Evolutionary conservation across 35 echinoderm and acorn worm genomes (phyloP).

Genomic region (Diadema setosum): DNA sequence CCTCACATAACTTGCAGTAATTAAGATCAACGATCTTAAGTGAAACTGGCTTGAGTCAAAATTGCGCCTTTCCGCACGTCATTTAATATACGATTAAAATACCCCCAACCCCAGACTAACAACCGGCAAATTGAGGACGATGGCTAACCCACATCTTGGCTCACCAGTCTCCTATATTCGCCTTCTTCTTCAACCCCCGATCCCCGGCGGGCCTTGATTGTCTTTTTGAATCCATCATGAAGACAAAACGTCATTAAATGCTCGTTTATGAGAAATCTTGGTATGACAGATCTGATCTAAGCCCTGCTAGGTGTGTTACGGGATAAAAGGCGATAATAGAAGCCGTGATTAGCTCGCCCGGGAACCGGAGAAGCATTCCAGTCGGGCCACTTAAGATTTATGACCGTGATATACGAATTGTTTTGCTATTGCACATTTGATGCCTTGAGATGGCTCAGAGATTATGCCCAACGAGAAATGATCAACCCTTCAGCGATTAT

Average conservation of each 20-base stretch:
- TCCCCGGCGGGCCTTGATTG: too few relatives aligned
- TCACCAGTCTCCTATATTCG: neutral
- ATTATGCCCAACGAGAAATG: too few relatives aligned
- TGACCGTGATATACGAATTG: too few relatives aligned
- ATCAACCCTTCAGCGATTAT: too few relatives aligned
- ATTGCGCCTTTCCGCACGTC: constrained; percentile 10
- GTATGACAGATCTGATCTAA: neutral
- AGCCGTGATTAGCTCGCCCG: too few relatives aligned
- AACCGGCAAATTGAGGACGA: neutral
- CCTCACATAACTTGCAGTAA: neutral
- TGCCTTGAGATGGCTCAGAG: too few relatives aligned
- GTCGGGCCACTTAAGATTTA: too few relatives aligned
- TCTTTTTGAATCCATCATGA: neutral
- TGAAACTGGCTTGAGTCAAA: neutral
- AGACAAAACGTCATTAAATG: constrained; percentile 3
- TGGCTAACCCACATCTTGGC: neutral
- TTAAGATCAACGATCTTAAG: neutral
- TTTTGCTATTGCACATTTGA: too few relatives aligned
- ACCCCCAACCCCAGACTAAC: neutral
- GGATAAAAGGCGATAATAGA: too few relatives aligned
- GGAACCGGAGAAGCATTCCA: too few relatives aligned
- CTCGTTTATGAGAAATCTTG: neutral
- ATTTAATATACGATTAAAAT: constrained; percentile 19
- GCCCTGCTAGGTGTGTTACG: too few relatives aligned
- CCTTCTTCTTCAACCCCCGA: neutral